phyloP scores from a whole-genome alignment of 2,888 invertebrate genomes.

The Dastarcus helophoroides region DNA sequence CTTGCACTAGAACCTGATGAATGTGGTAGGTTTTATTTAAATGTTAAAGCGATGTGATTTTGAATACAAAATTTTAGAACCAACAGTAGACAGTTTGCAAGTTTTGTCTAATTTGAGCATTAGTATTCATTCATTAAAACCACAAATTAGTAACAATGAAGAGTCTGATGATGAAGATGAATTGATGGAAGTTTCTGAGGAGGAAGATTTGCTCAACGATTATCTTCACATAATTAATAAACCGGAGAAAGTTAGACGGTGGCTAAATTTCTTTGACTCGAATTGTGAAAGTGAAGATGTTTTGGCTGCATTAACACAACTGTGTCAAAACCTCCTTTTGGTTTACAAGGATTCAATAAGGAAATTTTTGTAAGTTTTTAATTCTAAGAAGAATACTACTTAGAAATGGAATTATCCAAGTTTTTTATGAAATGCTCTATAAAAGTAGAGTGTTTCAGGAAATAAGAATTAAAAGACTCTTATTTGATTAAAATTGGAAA shows the following conservation, averaged over 20 bases:
- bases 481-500: no score
- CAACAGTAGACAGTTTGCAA: slow-evolving; percentile 42
- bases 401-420: no score
- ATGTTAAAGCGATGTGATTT: neutral
- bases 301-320: slow-evolving; percentile 35
- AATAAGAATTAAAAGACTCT: no score
- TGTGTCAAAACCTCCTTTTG: slow-evolving; percentile 75
- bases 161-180: slow-evolving; percentile 46
- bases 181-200: slow-evolving; percentile 38
- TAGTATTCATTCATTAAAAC: slow-evolving; percentile 32
- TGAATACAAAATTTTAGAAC: slow-evolving; percentile 32
- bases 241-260: slow-evolving; percentile 34
- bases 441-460: no score
- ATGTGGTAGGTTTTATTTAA: slow-evolving; percentile 55
- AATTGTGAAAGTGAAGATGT: slow-evolving; percentile 30
- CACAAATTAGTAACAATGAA: slow-evolving; percentile 33
- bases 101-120: slow-evolving; percentile 42
- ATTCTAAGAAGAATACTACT: no score
- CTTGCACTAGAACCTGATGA: slow-evolving; percentile 53
- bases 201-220: slow-evolving; percentile 29
- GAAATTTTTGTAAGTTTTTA: slow-evolving; percentile 59
- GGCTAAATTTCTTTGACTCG: slow-evolving; percentile 40
- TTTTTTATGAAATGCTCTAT: no score
- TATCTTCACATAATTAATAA: slow-evolving; percentile 32
- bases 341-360: slow-evolving; percentile 73